A percentile compares a stretch with the other conserved stretches of the same genome.
These are phyloP conservation scores for Neolamprologus devosi DNA, from an alignment of 2,113 vertebrate species.

Conservation along the genomic window DNA sequence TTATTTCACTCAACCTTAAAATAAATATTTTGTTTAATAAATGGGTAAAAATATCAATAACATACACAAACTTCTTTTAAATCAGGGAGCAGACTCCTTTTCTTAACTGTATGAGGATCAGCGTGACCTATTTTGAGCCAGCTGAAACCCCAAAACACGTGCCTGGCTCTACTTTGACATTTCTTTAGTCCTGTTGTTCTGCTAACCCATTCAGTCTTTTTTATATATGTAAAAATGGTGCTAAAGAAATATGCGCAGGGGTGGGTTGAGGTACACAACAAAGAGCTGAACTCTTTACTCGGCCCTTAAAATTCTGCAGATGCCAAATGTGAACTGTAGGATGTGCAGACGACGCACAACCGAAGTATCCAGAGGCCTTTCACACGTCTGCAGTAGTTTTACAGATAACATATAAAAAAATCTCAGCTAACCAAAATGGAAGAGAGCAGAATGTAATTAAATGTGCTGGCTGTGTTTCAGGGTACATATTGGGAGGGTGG, in stretches of 20 bases:
- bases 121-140: not conserved
- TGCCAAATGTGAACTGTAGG: not conserved
- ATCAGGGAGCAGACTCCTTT: accelerated
- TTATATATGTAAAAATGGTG: not conserved
- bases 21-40: not conserved
- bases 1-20: not conserved
- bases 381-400: not conserved
- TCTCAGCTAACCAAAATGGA: not conserved
- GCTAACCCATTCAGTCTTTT: not conserved
- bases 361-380: not conserved
- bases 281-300: not conserved
- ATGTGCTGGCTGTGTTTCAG: not conserved
- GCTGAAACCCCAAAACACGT: accelerated
- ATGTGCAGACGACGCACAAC: not conserved
- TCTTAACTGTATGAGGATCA: not conserved
- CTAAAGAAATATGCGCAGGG: not conserved
- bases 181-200: not conserved
- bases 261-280: not conserved
- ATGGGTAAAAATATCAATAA: not conserved
- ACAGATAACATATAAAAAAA: not conserved
- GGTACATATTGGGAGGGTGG: constrained; percentile 96
- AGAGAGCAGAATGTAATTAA: not conserved
- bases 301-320: not conserved
- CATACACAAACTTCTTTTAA: not conserved
- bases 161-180: not conserved